Conservation (phyloP, 37 sponge, comb jelly and placozoan species). For the Halichondria panicea region DNA sequence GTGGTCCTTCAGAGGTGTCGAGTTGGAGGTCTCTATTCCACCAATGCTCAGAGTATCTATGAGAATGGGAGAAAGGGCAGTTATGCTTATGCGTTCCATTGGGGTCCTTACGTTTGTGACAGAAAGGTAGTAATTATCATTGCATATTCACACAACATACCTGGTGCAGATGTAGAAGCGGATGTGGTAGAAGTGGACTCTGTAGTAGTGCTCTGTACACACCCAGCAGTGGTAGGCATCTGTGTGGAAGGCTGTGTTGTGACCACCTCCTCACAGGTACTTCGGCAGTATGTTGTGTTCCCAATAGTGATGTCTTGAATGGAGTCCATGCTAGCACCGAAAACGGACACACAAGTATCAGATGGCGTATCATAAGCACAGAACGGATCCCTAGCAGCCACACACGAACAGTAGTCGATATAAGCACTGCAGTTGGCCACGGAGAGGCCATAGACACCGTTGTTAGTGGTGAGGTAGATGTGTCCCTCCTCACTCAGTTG, state of each 20-base stretch:
- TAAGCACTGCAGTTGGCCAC: constrained; percentile 23
- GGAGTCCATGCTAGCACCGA: background rate
- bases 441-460: constrained; percentile 30
- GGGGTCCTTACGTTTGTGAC: too few species aligned
- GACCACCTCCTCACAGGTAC: background rate
- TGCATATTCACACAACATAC: too few species aligned
- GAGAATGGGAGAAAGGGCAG: background rate
- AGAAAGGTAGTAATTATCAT: too few species aligned
- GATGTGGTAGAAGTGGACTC: too few species aligned
- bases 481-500: too few species aligned
- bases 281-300: background rate
- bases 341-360: constrained; percentile 29
- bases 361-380: constrained; percentile 45
- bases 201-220: too few species aligned
- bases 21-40: background rate
- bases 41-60: background rate
- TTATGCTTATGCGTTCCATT: too few species aligned
- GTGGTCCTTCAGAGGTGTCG: background rate
- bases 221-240: too few species aligned
- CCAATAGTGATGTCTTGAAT: constrained; percentile 36
- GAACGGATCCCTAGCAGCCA: constrained; percentile 59
- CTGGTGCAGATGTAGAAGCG: too few species aligned
- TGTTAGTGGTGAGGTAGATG: constrained; percentile 44
- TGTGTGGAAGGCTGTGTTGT: background rate
- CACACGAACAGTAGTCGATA: constrained; percentile 36